These are phyloP conservation scores for Pachycephus smyrnensis DNA, from an alignment of 2,888 invertebrate species.

Conservation along the genomic window DNA sequence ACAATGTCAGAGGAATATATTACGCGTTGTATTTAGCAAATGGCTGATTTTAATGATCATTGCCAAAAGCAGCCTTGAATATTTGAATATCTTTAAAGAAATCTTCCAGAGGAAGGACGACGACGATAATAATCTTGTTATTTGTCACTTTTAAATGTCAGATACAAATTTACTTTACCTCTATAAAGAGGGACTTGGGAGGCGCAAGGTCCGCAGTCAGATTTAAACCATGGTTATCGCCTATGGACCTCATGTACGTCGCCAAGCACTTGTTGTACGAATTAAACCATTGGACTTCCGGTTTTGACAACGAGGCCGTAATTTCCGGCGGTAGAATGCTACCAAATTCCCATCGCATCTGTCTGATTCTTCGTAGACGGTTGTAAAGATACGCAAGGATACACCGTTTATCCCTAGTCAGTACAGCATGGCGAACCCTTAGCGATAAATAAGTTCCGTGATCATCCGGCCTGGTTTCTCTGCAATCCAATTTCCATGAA, in stretches of 20 bases:
- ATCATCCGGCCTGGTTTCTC: slow-evolving; percentile 29
- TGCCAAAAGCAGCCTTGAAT: background rate
- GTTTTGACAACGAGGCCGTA: slow-evolving; percentile 80
- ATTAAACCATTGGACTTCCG: slow-evolving; percentile 90
- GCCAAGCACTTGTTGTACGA: slow-evolving; percentile 89
- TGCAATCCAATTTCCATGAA: background rate
- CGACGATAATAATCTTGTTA: background rate
- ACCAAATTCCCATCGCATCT: slow-evolving; percentile 97
- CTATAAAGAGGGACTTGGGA: slow-evolving; percentile 91
- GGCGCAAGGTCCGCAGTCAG: slow-evolving; percentile 89
- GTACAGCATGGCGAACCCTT: slow-evolving; percentile 85
- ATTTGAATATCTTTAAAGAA: background rate
- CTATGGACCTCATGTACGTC: slow-evolving; percentile 90
- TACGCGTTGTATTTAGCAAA: too few relatives aligned
- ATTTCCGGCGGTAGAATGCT: slow-evolving; percentile 90
- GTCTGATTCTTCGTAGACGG: slow-evolving; percentile 82
- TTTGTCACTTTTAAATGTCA: slow-evolving; percentile 3
- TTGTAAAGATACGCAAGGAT: slow-evolving; percentile 86
- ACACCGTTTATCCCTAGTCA: slow-evolving; percentile 92
- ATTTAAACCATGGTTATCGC: slow-evolving; percentile 85
- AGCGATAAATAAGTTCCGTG: slow-evolving; percentile 77
- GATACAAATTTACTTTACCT: slow-evolving; percentile 71
- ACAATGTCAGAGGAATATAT: background rate
- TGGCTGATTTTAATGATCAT: background rate
- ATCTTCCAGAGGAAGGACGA: background rate